Percentiles rank a stretch among this genome's conserved stretches.
Evolutionary conservation across 2,888 invertebrate genomes (phyloP).

Genomic region (Macrosoma leucophasiata): DNA sequence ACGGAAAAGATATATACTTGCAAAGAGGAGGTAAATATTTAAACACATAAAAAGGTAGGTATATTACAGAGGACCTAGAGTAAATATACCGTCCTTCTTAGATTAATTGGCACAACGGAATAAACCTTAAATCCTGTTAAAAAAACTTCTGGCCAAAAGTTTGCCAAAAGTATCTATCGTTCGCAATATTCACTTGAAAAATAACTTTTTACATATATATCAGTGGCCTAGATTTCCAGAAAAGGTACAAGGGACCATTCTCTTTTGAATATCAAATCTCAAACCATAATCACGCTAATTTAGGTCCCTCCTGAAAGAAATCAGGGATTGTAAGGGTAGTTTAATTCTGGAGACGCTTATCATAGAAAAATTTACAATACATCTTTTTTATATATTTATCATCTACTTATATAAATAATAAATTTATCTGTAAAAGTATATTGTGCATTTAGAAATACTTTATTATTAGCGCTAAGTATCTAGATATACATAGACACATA

Average conservation of each 20-base stretch:
- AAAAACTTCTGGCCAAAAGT: conserved; percentile 39
- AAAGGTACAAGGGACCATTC: conserved; percentile 68
- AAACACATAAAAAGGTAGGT: neutral
- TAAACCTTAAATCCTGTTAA: too few species aligned
- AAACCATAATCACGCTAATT: conserved; percentile 62
- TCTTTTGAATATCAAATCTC: conserved; percentile 63
- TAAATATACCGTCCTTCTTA: conserved; percentile 59
- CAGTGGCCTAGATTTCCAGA: conserved; percentile 55
- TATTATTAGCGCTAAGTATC: conserved; percentile 2
- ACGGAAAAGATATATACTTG: too few species aligned
- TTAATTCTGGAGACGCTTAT: conserved; percentile 68
- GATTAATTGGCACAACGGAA: conserved; percentile 35
- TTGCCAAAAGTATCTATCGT: too few species aligned
- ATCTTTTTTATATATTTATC: conserved; percentile 64
- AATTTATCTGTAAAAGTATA: conserved; percentile 56
- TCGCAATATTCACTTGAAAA: too few species aligned
- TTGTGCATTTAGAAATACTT: conserved; percentile 54
- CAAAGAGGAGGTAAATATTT: neutral
- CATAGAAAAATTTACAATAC: conserved; percentile 59
- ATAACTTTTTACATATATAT: conserved; percentile 30
- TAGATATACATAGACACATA: conserved; percentile 5
- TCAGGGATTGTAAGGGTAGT: conserved; percentile 56
- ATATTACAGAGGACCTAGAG: conserved; percentile 37
- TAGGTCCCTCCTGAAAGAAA: conserved; percentile 52
- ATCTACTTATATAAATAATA: conserved; percentile 46